Conservation (phyloP, 2,113 vertebrate genomes). For the Hippocampus zosterae region DNA sequence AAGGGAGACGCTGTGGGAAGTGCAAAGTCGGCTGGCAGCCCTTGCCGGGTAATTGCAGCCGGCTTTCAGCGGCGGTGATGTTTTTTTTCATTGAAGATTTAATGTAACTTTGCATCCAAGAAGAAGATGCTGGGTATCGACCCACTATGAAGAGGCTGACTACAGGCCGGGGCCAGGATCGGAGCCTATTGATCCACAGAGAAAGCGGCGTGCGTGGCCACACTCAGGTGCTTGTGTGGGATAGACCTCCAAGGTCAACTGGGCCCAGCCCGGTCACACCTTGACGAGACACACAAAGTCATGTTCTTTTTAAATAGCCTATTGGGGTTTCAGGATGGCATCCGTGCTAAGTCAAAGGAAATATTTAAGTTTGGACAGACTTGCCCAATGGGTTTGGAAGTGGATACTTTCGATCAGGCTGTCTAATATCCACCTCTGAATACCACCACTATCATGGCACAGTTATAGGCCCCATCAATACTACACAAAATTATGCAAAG, state of each 20-base stretch:
- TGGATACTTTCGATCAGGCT: background rate
- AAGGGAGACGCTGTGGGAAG: constrained; percentile 39
- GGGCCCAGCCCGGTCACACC: constrained; percentile 7
- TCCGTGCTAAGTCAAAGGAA: constrained; percentile 10
- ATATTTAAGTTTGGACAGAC: constrained; percentile 43
- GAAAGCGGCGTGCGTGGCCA: constrained; percentile 21
- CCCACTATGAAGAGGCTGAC: constrained; percentile 32
- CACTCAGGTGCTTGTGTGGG: constrained; percentile 42
- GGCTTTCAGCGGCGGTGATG: constrained; percentile 33
- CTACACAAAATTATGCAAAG: background rate
- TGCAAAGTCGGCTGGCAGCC: constrained; percentile 37
- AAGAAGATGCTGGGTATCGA: constrained; percentile 58
- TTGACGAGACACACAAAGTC: constrained; percentile 48
- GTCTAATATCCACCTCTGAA: background rate
- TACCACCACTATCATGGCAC: background rate
- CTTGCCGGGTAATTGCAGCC: constrained; percentile 44
- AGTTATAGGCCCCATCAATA: background rate
- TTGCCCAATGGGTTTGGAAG: constrained; percentile 26
- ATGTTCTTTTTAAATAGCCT: constrained; percentile 27
- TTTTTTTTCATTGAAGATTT: constrained; percentile 62
- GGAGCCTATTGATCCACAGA: constrained; percentile 59
- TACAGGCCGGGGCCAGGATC: constrained; percentile 37
- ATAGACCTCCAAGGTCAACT: constrained; percentile 44
- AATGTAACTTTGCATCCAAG: constrained; percentile 55
- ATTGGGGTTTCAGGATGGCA: constrained; percentile 35